Evolutionary conservation across 2,888 invertebrate species (phyloP).

Genomic region (Stegophylla sp.): DNA sequence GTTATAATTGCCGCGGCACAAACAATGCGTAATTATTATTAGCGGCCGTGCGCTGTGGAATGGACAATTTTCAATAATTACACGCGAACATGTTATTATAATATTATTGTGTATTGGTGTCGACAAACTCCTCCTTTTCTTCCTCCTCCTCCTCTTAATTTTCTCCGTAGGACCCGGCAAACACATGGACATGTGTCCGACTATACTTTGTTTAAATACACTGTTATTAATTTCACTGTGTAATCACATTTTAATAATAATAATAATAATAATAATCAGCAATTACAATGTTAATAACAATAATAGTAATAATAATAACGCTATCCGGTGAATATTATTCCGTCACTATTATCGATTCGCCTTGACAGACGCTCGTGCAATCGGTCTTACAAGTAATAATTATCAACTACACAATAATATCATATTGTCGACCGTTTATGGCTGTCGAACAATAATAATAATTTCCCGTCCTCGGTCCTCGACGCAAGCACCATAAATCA

Average conservation of each 20-base stretch:
- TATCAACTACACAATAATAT: not conserved
- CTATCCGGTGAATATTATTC: not conserved
- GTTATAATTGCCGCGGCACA: constrained; percentile 2
- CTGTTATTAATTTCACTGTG: too few species aligned
- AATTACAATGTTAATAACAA: too few species aligned
- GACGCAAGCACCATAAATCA: too few species aligned
- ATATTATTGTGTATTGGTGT: constrained; percentile 1
- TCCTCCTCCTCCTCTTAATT: not conserved
- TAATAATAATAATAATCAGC: too few species aligned
- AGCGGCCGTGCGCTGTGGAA: constrained; percentile 4
- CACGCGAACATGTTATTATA: too few species aligned
- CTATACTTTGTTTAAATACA: too few species aligned
- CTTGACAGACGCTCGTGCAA: not conserved
- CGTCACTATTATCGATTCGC: constrained; percentile 18
- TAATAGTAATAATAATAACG: not conserved
- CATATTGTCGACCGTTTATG: not conserved
- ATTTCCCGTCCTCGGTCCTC: not conserved
- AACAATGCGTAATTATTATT: constrained; percentile 45
- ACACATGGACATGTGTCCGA: not conserved
- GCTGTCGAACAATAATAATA: too few species aligned
- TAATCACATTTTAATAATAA: too few species aligned
- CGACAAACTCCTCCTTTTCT: constrained; percentile 8
- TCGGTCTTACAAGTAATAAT: not conserved
- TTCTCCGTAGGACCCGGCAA: not conserved
- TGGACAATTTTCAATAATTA: constrained; percentile 13